Conservation (phyloP, 2,113 vertebrate species). For the Coracopsis vasa region DNA sequence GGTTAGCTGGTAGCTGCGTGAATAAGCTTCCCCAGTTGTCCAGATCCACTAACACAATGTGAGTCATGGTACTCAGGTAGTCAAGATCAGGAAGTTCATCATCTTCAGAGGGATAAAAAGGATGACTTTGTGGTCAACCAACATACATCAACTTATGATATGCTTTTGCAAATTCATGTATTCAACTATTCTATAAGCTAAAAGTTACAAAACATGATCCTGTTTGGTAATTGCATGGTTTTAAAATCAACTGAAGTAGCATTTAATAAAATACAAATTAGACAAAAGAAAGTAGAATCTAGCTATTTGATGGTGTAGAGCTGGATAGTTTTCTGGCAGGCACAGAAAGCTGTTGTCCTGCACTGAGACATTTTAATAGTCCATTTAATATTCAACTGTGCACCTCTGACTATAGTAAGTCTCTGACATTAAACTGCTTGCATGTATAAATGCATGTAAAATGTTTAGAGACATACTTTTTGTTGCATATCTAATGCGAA, state of each 20-base stretch:
- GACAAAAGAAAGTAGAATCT: not conserved
- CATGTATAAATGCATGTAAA: not conserved
- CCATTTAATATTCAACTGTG: not conserved
- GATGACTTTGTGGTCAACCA: not conserved
- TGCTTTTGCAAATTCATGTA: not conserved
- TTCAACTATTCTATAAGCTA: not conserved
- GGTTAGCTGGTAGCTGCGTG: conserved; percentile 76
- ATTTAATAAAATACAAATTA: not conserved
- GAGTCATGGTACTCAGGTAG: conserved; percentile 82
- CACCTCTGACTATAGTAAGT: not conserved
- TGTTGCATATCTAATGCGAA: not conserved
- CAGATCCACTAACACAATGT: conserved; percentile 84
- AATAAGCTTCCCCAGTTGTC: conserved; percentile 85
- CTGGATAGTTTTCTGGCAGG: not conserved
- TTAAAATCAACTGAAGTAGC: not conserved
- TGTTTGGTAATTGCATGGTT: not conserved
- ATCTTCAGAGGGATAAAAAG: conserved; percentile 53
- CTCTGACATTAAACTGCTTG: not conserved
- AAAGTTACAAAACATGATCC: not conserved
- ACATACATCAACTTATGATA: not conserved
- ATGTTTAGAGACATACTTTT: not conserved
- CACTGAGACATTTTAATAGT: not conserved
- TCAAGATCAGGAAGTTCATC: conserved; percentile 81
- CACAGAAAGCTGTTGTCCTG: not conserved
- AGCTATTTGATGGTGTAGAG: not conserved